Evolutionary conservation across 2,797 vertebrate genomes (phyloP).

Genomic region (Scleropages formosus): DNA sequence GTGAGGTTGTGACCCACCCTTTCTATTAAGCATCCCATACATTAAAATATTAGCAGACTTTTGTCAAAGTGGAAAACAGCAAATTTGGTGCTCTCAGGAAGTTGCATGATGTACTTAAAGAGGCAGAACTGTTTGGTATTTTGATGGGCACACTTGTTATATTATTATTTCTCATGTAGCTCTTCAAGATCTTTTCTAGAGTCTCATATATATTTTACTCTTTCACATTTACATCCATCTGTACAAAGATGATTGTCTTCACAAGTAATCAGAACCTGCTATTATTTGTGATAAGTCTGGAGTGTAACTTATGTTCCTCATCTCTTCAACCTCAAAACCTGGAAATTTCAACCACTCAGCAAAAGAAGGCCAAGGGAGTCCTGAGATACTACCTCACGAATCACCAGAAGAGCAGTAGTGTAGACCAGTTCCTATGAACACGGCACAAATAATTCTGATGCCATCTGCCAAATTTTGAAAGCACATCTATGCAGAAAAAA

Average conservation of each 20-base stretch:
- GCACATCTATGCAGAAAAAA: neutral
- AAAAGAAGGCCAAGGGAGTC: conserved; percentile 18
- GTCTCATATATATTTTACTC: neutral
- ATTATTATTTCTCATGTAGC: no score
- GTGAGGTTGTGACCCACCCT: no score
- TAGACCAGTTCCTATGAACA: neutral
- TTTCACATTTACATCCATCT: neutral
- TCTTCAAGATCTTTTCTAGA: neutral
- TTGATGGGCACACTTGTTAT: no score
- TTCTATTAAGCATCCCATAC: no score
- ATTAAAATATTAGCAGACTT: neutral
- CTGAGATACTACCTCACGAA: conserved; percentile 9
- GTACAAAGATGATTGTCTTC: no score
- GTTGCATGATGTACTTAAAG: neutral
- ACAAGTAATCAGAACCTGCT: neutral
- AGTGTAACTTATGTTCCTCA: neutral
- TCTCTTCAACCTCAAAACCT: conserved; percentile 2
- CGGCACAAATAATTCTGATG: conserved; percentile 11
- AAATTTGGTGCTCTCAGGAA: no score
- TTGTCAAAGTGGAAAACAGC: neutral
- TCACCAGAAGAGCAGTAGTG: neutral
- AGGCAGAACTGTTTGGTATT: neutral
- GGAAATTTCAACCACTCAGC: neutral
- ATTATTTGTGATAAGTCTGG: neutral
- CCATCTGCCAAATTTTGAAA: neutral